phyloP scores from a whole-genome alignment of 35 echinoderm and acorn worm species.

The Hemicentrotus pulcherrimus region DNA sequence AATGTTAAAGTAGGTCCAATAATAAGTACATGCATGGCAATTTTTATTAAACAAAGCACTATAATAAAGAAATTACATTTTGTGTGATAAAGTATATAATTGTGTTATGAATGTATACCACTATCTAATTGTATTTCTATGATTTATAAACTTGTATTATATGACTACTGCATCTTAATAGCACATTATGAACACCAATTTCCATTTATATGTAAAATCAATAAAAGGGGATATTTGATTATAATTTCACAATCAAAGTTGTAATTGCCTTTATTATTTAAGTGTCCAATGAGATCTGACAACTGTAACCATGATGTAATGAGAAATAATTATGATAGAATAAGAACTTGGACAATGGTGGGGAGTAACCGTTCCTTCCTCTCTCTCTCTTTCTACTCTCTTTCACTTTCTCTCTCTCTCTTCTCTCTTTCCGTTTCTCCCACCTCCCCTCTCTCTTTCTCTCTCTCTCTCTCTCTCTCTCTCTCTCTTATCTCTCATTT shows the following conservation, averaged over 20 bases:
- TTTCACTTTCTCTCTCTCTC: not conserved
- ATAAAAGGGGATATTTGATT: not conserved
- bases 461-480: not conserved
- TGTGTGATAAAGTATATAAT: not conserved
- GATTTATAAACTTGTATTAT: not conserved
- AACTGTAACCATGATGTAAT: too few relatives aligned
- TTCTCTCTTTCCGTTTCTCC: not conserved
- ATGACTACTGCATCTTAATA: constrained; percentile 4
- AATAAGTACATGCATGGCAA: not conserved
- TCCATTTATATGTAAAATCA: not conserved
- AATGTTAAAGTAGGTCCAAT: not conserved
- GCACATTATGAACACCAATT: not conserved
- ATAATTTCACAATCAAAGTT: not conserved
- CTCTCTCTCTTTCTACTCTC: not conserved
- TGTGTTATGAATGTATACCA: too few relatives aligned
- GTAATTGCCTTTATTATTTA: not conserved
- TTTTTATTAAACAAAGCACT: not conserved
- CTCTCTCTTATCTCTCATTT: not conserved
- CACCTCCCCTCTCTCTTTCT: not conserved
- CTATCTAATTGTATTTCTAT: not conserved
- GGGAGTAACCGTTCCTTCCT: not conserved
- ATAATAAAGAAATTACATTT: not conserved
- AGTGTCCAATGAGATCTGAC: too few relatives aligned
- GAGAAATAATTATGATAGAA: too few relatives aligned
- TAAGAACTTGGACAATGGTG: too few relatives aligned